Evolutionary conservation across 2,113 vertebrate genomes (phyloP).

Genomic region (Nycticebus coucang): DNA sequence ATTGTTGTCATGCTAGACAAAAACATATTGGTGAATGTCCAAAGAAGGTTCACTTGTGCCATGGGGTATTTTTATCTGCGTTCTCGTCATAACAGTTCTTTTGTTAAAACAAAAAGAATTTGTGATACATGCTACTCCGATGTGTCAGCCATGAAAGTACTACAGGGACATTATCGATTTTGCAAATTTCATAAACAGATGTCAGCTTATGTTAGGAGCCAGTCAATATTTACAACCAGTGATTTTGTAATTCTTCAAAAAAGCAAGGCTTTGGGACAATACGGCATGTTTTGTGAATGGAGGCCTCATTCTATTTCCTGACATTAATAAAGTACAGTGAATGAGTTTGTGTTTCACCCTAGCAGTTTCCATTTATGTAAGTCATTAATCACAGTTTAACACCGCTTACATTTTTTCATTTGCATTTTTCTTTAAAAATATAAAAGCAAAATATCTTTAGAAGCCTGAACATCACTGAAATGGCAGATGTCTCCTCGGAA

Average conservation of each 20-base stretch:
- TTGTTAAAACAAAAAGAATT: not conserved
- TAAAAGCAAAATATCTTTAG: constrained; percentile 49
- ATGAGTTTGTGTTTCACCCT: not conserved
- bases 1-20: not conserved
- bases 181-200: constrained; percentile 41
- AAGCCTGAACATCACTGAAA: constrained; percentile 60
- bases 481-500: not conserved
- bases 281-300: constrained; percentile 24
- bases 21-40: not conserved
- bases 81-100: not conserved
- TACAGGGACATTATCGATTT: constrained; percentile 25
- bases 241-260: constrained; percentile 44
- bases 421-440: constrained; percentile 36
- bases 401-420: constrained; percentile 55
- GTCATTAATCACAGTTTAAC: constrained; percentile 47
- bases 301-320: constrained; percentile 50
- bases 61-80: not conserved
- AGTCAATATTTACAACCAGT: constrained; percentile 11
- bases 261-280: not conserved
- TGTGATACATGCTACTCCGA: not conserved
- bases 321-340: constrained; percentile 29
- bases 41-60: not conserved
- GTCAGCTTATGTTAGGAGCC: constrained; percentile 23
- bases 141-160: not conserved
- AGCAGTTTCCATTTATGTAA: constrained; percentile 54